A percentile compares a stretch with the other conserved stretches of the same genome.
Conservation (phyloP, 2,113 vertebrate species). For the Gulo gulo region DNA sequence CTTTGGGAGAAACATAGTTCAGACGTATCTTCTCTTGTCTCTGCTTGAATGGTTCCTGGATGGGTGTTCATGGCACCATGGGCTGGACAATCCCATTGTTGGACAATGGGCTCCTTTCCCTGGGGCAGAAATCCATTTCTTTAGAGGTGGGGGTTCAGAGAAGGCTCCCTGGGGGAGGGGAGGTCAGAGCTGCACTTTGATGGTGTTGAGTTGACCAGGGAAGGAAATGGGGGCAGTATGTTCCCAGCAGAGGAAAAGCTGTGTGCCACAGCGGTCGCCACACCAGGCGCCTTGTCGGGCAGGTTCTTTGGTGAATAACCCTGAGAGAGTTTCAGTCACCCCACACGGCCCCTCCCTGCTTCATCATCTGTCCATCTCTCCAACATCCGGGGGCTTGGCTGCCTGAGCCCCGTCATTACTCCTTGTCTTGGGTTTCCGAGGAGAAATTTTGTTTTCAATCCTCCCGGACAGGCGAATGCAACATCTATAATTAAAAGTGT, state of each 20-base stretch:
- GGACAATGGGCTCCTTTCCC: background rate
- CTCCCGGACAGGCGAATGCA: background rate
- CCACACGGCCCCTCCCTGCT: background rate
- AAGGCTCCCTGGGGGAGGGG: background rate
- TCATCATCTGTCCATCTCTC: background rate
- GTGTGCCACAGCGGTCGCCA: fast-evolving
- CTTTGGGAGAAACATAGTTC: background rate
- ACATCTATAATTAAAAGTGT: constrained; percentile 7
- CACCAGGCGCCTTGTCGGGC: too few species aligned
- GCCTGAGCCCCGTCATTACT: background rate
- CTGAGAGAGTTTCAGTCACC: background rate
- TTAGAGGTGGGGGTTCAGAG: background rate
- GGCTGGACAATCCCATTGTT: too few species aligned
- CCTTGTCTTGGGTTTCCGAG: background rate
- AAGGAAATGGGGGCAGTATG: background rate
- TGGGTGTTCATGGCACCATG: too few species aligned
- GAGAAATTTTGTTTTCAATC: background rate
- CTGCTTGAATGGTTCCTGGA: background rate
- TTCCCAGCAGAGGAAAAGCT: background rate
- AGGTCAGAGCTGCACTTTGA: background rate
- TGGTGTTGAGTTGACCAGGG: background rate
- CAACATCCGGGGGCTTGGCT: too few species aligned
- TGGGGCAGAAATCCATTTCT: background rate
- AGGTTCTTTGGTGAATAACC: background rate
- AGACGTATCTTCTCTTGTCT: background rate